A percentile compares a stretch with the other conserved stretches of the same genome.
These are phyloP conservation scores for Tribolium freemani DNA, from an alignment of 2,888 invertebrate species.

Conservation along the genomic window DNA sequence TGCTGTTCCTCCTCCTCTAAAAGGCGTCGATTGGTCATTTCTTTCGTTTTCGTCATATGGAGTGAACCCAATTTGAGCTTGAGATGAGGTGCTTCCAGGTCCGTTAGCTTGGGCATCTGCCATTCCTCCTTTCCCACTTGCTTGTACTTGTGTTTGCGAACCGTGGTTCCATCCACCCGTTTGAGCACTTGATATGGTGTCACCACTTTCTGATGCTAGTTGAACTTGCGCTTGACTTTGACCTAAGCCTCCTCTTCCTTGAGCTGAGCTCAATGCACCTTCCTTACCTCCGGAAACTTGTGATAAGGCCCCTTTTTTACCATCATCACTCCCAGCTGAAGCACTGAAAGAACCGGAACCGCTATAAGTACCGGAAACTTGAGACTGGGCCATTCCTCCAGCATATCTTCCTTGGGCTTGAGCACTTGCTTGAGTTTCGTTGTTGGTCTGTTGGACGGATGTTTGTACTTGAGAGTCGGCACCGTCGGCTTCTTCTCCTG, in stretches of 20 bases:
- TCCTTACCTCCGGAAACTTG: constrained; percentile 81
- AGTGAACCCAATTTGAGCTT: constrained; percentile 89
- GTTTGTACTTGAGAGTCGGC: constrained; percentile 83
- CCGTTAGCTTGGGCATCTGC: constrained; percentile 90
- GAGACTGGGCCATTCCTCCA: constrained; percentile 84
- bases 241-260: constrained; percentile 80
- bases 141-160: constrained; percentile 85
- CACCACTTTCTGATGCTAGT: constrained; percentile 81
- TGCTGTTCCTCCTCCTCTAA: constrained; percentile 83
- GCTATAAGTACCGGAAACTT: constrained; percentile 85
- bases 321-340: constrained; percentile 84
- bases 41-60: constrained; percentile 77
- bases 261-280: constrained; percentile 82
- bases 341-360: constrained; percentile 86
- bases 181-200: constrained; percentile 82
- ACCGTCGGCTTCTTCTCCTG: constrained; percentile 68
- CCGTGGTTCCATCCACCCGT: constrained; percentile 82
- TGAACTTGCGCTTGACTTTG: constrained; percentile 85
- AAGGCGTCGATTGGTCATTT: constrained; percentile 71
- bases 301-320: constrained; percentile 78
- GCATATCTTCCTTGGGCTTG: constrained; percentile 83
- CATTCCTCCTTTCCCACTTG: constrained; percentile 85
- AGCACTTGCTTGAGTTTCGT: constrained; percentile 82
- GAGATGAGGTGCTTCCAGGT: constrained; percentile 87
- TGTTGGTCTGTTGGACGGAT: constrained; percentile 71